Evolutionary conservation across 2,888 invertebrate species (phyloP), one percentile per base, ranked within the genome.

Genomic region (Sesia bembeciformis): DNA sequence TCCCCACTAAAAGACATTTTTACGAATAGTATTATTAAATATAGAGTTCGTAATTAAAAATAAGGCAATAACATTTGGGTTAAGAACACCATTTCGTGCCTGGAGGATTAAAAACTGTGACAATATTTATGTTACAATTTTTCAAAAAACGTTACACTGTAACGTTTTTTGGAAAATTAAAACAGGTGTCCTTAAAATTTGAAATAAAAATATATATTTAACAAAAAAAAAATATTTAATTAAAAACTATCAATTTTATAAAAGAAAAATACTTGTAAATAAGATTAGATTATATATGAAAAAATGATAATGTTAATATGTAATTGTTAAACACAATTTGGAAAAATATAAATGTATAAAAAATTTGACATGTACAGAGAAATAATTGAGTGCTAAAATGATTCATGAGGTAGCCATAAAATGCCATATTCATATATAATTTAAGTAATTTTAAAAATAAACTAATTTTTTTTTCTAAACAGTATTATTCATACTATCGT

Each of bases 11-110:
- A 89, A 89, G 89, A 89, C 89, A 89, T 89, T 88, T 89, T 89
- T 89, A 89, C 89, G 85, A 83, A 88, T 86, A 88, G 89, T 89
- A 89, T 89, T 89, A 88, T 84, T 89, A 88, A 84, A 85, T 79
- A 23, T 86, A 87, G 86, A 84, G 73, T 80, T 87, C 81, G 81
- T 82, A 81, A 82, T 82, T 53, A 74, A 66, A 66, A 61, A 57
- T 72, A 81, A 76, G 87, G 85, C 87, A 81, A 80, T 83, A 78
- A 80, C 71, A 76, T 72, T 83, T 84, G 86, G 84, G 83, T 86
- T 88, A 74, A 76, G 72, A 85, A 85, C 81, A 68, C 88, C 89
- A 85, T 76, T 74, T 80, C 82, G 89, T 89, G 89, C 89, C 89
- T 89, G 66, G 56, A 66, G 62, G 58, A 60, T 72, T 57, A 62